phyloP scores from a whole-genome alignment of 2,888 invertebrate genomes.

The Tetragonisca angustula region DNA sequence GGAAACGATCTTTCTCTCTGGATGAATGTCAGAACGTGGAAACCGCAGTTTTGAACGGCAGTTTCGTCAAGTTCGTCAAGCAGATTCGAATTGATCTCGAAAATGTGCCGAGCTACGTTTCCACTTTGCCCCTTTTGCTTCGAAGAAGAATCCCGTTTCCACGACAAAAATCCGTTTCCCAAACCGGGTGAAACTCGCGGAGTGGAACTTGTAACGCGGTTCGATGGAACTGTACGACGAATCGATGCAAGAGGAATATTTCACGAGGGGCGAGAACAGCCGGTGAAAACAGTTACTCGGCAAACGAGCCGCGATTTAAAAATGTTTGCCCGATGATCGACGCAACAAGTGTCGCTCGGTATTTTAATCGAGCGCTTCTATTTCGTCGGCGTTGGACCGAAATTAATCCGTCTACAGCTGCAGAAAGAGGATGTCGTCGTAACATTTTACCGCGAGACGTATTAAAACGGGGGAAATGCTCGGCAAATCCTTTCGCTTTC shows the following conservation, averaged over 20 bases:
- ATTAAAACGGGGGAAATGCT: not conserved
- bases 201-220: not conserved
- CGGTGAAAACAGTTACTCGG: not conserved
- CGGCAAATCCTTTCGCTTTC: not conserved
- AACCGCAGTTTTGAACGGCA: slow-evolving; percentile 9
- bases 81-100: slow-evolving; percentile 35
- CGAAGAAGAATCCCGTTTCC: not conserved
- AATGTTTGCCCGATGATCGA: slow-evolving; percentile 34
- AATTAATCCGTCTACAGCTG: slow-evolving; percentile 30
- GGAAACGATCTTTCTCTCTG: not conserved
- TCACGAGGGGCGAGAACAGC: not conserved
- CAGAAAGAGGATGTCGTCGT: not conserved
- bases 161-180: too few species aligned
- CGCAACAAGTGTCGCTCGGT: slow-evolving; percentile 52
- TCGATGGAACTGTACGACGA: not conserved
- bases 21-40: not conserved
- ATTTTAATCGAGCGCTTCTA: slow-evolving; percentile 28
- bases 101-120: not conserved
- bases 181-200: too few species aligned
- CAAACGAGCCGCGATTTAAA: not conserved
- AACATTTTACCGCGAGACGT: not conserved
- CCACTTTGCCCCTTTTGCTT: slow-evolving; percentile 17
- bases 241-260: slow-evolving; percentile 1
- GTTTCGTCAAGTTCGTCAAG: slow-evolving; percentile 14
- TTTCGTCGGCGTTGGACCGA: not conserved